Percentiles rank a stretch among this genome's conserved stretches.
Conservation (phyloP, 2,797 vertebrate species). For the Okamejei kenojei region DNA sequence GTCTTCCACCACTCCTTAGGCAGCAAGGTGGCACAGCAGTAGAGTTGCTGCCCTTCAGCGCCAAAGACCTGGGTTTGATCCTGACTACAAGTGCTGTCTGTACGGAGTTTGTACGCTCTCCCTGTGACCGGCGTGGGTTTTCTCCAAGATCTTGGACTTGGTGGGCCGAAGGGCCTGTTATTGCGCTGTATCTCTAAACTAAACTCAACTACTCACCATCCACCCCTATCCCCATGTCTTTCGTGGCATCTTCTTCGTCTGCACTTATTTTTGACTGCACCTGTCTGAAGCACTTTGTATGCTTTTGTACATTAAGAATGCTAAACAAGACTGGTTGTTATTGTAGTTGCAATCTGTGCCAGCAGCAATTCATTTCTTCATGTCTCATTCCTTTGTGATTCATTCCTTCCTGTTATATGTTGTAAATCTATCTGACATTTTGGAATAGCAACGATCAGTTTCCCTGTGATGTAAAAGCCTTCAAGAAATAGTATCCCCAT, state of each 20-base stretch:
- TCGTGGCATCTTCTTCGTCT: neutral
- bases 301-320: neutral
- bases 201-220: neutral
- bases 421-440: neutral
- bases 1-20: too few relatives aligned
- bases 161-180: too few relatives aligned
- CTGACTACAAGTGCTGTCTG: too few relatives aligned
- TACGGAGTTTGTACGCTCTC: too few relatives aligned
- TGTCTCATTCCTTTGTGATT: slow-evolving; percentile 2
- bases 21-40: too few relatives aligned
- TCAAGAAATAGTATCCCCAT: neutral
- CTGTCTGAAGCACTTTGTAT: neutral
- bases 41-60: too few relatives aligned
- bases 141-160: too few relatives aligned
- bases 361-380: neutral
- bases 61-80: too few relatives aligned
- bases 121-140: too few relatives aligned
- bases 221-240: neutral
- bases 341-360: neutral
- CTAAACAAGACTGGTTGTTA: neutral
- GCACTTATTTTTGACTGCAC: neutral
- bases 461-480: neutral
- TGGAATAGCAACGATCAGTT: neutral
- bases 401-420: neutral
- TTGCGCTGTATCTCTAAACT: too few relatives aligned